Conservation (phyloP, 2,888 invertebrate genomes). For the Timandra comae region DNA sequence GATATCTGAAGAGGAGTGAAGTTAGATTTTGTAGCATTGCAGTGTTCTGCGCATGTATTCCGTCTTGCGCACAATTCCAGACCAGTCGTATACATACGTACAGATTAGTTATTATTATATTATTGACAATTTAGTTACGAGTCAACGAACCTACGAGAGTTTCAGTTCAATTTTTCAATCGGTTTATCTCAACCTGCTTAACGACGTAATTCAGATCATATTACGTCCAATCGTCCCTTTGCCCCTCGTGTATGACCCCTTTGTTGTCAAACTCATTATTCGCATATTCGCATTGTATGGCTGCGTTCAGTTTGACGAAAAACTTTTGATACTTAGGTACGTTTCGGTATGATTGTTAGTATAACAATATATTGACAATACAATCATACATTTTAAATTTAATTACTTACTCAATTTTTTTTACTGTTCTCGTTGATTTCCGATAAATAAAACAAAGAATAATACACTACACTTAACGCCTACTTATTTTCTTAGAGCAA, state of each 20-base stretch:
- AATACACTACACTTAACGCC: too few species aligned
- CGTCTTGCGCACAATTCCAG: constrained; percentile 58
- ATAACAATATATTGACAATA: too few species aligned
- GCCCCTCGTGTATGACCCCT: not conserved
- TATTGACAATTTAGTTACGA: constrained; percentile 54
- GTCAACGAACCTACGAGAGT: constrained; percentile 53
- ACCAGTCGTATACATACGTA: constrained; percentile 25
- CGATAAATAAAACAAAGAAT: too few species aligned
- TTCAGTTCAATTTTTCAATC: constrained; percentile 9
- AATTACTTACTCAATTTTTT: too few species aligned
- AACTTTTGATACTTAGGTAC: too few species aligned
- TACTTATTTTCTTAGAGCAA: too few species aligned
- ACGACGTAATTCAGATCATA: constrained; percentile 1
- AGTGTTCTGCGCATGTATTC: constrained; percentile 69
- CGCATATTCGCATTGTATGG: constrained; percentile 7
- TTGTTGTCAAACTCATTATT: constrained; percentile 31
- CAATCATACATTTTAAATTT: too few species aligned
- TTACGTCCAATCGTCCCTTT: too few species aligned
- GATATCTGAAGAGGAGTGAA: constrained; percentile 48
- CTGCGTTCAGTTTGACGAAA: constrained; percentile 22
- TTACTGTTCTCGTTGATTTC: too few species aligned
- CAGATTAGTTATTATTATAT: constrained; percentile 43
- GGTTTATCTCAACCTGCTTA: constrained; percentile 4
- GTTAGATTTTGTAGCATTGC: constrained; percentile 70
- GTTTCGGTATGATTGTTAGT: too few species aligned